These are phyloP conservation scores for Rapana venosa DNA, from an alignment of 2,888 invertebrate genomes.

Conservation along the genomic window DNA sequence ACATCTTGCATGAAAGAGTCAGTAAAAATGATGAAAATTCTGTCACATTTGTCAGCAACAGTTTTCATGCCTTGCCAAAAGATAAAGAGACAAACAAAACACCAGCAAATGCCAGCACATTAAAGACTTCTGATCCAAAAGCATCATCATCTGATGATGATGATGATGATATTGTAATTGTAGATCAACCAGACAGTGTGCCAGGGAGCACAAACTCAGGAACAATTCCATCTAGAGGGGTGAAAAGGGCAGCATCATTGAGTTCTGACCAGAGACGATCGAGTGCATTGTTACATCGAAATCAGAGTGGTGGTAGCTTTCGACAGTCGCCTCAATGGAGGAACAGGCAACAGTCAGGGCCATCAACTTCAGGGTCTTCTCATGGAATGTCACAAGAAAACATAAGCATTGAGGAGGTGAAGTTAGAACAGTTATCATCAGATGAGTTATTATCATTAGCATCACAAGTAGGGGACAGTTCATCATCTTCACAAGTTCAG, in stretches of 20 bases:
- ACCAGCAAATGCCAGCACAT: background rate
- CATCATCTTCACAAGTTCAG: constrained; percentile 14
- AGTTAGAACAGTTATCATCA: constrained; percentile 35
- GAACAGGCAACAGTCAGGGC: constrained; percentile 26
- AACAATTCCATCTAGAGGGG: constrained; percentile 38
- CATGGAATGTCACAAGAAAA: constrained; percentile 9
- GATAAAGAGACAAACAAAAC: constrained; percentile 44
- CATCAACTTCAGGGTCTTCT: constrained; percentile 30
- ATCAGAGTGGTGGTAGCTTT: background rate
- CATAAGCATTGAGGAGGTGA: constrained; percentile 23
- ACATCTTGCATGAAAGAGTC: constrained; percentile 53
- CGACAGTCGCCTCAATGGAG: background rate
- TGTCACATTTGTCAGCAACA: constrained; percentile 54
- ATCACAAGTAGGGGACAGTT: constrained; percentile 30
- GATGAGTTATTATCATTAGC: constrained; percentile 40
- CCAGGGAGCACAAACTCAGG: constrained; percentile 47
- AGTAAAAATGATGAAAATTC: constrained; percentile 54
- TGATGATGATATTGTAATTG: constrained; percentile 48
- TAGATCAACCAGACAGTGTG: constrained; percentile 45
- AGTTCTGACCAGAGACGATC: constrained; percentile 5
- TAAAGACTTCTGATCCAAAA: background rate
- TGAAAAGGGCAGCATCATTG: constrained; percentile 14
- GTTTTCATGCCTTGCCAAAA: constrained; percentile 53
- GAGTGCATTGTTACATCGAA: background rate
- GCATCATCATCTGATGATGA: constrained; percentile 27